phyloP scores from a whole-genome alignment of 2,797 vertebrate species.

The Acanthurus leucopareius region DNA sequence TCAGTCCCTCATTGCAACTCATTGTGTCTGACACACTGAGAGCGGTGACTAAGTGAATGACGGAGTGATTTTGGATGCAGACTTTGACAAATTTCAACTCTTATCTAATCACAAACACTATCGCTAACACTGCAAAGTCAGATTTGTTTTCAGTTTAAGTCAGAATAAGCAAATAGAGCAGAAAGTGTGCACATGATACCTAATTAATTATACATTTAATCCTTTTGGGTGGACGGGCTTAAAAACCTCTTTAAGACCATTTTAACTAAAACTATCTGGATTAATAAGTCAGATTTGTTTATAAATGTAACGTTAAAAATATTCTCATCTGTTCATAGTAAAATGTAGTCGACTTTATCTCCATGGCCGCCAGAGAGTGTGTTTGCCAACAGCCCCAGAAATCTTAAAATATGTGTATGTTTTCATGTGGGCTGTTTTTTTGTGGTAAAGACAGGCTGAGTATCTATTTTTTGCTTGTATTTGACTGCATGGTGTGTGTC shows the following conservation, averaged over 20 bases:
- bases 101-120: background rate
- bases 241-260: background rate
- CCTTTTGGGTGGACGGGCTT: background rate
- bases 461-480: constrained; percentile 13
- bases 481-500: constrained; percentile 20
- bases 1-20: background rate
- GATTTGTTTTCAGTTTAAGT: background rate
- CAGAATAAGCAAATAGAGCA: background rate
- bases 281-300: background rate
- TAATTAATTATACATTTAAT: background rate
- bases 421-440: constrained; percentile 4
- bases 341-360: background rate
- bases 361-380: constrained; percentile 33
- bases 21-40: background rate
- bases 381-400: constrained; percentile 17
- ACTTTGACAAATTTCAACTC: background rate
- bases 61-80: too few species aligned
- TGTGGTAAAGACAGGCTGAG: constrained; percentile 23
- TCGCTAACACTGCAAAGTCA: background rate
- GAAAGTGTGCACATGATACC: background rate
- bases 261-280: background rate
- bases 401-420: constrained; percentile 6
- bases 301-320: background rate
- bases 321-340: background rate
- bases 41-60: background rate